Evolutionary conservation across 2,113 vertebrate species (phyloP), one percentile per base, ranked within the genome.

Genomic region (Andinoacara biseriatus): DNA sequence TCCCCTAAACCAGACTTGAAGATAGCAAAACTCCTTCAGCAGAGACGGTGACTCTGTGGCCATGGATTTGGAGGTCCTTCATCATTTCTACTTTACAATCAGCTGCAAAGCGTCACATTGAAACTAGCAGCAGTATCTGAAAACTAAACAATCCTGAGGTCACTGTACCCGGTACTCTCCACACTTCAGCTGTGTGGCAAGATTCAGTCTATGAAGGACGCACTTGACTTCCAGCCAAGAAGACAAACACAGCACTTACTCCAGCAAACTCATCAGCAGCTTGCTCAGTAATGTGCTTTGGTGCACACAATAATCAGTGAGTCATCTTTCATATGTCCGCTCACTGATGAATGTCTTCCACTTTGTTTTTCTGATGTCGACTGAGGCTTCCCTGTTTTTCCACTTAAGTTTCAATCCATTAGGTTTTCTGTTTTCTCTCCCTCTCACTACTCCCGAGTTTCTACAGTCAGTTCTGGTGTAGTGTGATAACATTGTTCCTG

Each of bases 401-500:
- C 31, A 33, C 31, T 33, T 33, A 33, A 33, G 31, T 33, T 33
- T 33, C 31, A 6, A 33, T 33, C 31, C 6, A 33, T 35, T 9
- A 9, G 2, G 35, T 35, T 35, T n/a, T 52, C 56, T 76, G 7
- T 57, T 74, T 46, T 8, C 49, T 29, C 62, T 24, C 29, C 40
- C 82, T 58, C 67, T 86, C 69, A 15, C 33, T 85, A 29, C 67
- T 26, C 14, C 76, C 76, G 81, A 78, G 29, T 81, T 57, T 84
- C 38, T 57, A 43, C 78, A 84, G 57, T 60, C 43, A 87, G 38
- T 43, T 77, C 85, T 78, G 80, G 10, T 4, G 29, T 17, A 10
- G 13, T 20, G 58, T 18, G 78, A 92, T 90, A 90, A 82, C 82
- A 85, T 83, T 82, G 67, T 80, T 59, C 62, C 24, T 63, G 18